Evolutionary conservation across 1,140 invertebrate genomes (phyloP).

Genomic region (Plectus sambesii): DNA sequence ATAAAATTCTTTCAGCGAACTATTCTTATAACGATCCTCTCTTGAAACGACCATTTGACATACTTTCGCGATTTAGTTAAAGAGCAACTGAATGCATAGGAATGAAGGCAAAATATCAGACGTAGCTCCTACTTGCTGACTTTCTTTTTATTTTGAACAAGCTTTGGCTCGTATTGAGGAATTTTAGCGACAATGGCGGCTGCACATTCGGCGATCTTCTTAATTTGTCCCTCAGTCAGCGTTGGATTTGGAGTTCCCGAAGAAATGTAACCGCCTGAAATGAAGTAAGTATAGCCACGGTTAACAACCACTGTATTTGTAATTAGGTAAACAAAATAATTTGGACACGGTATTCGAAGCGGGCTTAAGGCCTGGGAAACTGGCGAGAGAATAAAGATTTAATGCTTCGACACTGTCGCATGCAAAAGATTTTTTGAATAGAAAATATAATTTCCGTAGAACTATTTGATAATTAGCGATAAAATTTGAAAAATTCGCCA

Average conservation of each 20-base stretch:
- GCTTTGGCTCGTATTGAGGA: slow-evolving; percentile 72
- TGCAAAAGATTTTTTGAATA: no score
- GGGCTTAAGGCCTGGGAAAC: background rate
- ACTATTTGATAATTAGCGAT: no score
- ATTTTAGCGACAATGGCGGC: slow-evolving; percentile 67
- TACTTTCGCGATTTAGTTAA: slow-evolving; percentile 8
- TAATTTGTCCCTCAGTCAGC: slow-evolving; percentile 73
- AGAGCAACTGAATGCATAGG: slow-evolving; percentile 17
- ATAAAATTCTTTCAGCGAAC: background rate
- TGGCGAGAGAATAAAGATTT: no score
- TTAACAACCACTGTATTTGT: background rate
- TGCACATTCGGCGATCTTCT: slow-evolving; percentile 67
- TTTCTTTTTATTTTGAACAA: slow-evolving; percentile 78
- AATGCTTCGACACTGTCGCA: no score
- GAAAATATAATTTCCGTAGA: no score
- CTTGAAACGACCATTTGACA: slow-evolving; percentile 13
- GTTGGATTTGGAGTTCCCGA: slow-evolving; percentile 49
- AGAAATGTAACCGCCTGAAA: slow-evolving; percentile 19
- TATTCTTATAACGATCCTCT: slow-evolving; percentile 17
- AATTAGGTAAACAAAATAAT: background rate
- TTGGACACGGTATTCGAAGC: background rate
- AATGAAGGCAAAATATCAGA: slow-evolving; percentile 3
- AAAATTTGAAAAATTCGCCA: no score
- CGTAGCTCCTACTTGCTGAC: slow-evolving; percentile 53
- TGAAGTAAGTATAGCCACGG: no score